Conservation (phyloP, 1,140 invertebrate species). For the Vanessa atalanta region DNA sequence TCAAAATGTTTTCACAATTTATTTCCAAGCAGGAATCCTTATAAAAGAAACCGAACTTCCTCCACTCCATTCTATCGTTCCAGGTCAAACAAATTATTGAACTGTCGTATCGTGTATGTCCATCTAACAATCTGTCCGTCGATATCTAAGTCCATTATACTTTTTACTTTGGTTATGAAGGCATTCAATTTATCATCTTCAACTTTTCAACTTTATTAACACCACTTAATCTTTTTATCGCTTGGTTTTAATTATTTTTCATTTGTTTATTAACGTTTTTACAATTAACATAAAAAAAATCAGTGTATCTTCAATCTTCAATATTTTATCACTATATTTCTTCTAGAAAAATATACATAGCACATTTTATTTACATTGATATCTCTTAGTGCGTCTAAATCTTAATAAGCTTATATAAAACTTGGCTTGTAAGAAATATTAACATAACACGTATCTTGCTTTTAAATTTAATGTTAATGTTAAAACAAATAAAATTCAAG, state of each 20-base stretch:
- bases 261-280: not conserved
- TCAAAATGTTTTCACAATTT: slow-evolving; percentile 3
- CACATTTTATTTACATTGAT: too few species aligned
- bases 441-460: not conserved
- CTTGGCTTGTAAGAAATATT: too few species aligned
- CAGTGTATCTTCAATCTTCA: not conserved
- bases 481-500: not conserved
- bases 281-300: not conserved
- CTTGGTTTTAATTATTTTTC: not conserved
- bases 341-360: too few species aligned
- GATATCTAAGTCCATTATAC: slow-evolving; percentile 10
- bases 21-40: not conserved
- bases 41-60: slow-evolving; percentile 17
- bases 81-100: slow-evolving; percentile 35
- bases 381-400: too few species aligned
- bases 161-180: slow-evolving; percentile 7
- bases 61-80: slow-evolving; percentile 2
- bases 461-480: too few species aligned
- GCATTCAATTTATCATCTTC: slow-evolving; percentile 28
- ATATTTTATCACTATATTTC: too few species aligned
- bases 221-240: not conserved
- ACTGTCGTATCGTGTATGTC: slow-evolving; percentile 5
- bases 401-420: too few species aligned
- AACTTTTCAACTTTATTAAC: slow-evolving; percentile 11
- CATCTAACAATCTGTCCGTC: slow-evolving; percentile 6